A percentile compares a stretch with the other conserved stretches of the same genome.
Conservation (phyloP, 2,888 invertebrate genomes). For the Diploptera punctata region DNA sequence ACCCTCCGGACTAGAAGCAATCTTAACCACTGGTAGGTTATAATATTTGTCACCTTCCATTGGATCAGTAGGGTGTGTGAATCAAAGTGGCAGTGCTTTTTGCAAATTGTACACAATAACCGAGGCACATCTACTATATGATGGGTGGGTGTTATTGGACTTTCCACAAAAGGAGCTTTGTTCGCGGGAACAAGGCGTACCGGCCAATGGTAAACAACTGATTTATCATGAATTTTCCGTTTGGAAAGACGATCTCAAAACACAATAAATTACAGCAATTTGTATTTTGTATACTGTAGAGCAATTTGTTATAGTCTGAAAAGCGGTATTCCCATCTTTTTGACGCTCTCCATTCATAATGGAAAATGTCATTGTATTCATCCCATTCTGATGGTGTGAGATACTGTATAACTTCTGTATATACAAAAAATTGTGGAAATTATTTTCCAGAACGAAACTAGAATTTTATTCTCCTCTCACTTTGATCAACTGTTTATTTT, state of each 20-base stretch:
- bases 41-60: too few species aligned
- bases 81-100: too few species aligned
- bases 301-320: slow-evolving; percentile 8
- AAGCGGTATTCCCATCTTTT: background rate
- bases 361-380: slow-evolving; percentile 2
- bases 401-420: too few species aligned
- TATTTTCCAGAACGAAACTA: too few species aligned
- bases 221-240: slow-evolving; percentile 1
- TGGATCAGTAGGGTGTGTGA: too few species aligned
- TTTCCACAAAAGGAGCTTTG: background rate
- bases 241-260: slow-evolving; percentile 5
- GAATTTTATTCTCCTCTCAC: too few species aligned
- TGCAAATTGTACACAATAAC: background rate
- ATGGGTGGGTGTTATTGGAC: background rate
- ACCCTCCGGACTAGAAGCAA: too few species aligned
- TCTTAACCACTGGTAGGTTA: too few species aligned
- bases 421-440: too few species aligned
- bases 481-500: too few species aligned
- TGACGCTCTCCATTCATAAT: slow-evolving; percentile 9
- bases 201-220: background rate
- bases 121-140: background rate
- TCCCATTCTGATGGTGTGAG: too few species aligned
- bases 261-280: slow-evolving; percentile 14
- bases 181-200: background rate
- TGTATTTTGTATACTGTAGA: background rate